Percentiles rank a stretch among this genome's conserved stretches.
Conservation (phyloP, 2,888 invertebrate species). For the Lamellibrachia columna region DNA sequence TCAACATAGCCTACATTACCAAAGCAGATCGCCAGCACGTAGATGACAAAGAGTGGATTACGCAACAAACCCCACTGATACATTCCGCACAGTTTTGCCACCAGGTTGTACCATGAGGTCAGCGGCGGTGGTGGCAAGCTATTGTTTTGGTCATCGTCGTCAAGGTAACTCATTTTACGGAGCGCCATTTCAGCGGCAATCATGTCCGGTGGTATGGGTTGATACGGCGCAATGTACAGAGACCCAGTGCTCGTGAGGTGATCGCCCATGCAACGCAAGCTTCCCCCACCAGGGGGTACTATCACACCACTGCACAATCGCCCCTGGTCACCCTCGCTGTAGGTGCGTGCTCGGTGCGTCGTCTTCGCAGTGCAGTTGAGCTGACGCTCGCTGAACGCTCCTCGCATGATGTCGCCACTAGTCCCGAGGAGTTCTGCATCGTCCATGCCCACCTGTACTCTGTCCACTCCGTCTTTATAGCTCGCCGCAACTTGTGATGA, state of each 20-base stretch:
- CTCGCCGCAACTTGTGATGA: not conserved
- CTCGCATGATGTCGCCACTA: not conserved
- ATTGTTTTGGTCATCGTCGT: not conserved
- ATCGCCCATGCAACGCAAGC: not conserved
- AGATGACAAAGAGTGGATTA: conserved; percentile 29
- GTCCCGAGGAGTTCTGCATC: not conserved
- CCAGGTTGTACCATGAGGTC: not conserved
- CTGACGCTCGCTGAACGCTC: not conserved
- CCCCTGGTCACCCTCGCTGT: not conserved
- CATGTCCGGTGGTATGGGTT: conserved; percentile 17
- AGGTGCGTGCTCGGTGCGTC: not conserved
- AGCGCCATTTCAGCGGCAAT: not conserved
- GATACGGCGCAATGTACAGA: conserved; percentile 14
- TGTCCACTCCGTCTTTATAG: not conserved
- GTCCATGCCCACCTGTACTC: not conserved
- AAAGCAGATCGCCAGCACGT: conserved; percentile 27
- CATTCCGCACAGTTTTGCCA: not conserved
- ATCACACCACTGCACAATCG: not conserved
- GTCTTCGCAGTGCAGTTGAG: not conserved
- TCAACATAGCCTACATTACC: conserved; percentile 23
- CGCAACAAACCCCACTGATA: not conserved
- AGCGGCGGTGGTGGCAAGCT: not conserved
- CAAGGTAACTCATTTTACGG: not conserved
- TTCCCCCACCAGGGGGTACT: not conserved
- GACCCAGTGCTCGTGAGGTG: conserved; percentile 18